Base-by-base conservation (phyloP, 2,113 vertebrate species). In the Upupa epops region DNA sequence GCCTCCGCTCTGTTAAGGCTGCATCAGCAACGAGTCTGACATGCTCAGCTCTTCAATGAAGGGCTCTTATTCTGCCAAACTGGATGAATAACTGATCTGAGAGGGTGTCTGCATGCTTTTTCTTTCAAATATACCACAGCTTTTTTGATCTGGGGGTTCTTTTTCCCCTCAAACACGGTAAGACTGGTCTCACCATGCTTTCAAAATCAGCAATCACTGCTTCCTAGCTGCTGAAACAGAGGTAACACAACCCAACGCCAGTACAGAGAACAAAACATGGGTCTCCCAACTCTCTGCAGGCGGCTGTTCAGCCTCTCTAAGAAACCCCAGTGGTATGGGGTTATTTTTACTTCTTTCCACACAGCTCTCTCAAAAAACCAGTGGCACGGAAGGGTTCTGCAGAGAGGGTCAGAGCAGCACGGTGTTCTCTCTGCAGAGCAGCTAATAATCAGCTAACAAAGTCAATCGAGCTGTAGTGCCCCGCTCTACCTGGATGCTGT, bases 401-500 rank as follows among this genome's bases (percentile, higher is more conserved):
- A 89, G 61, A 28, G 28, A 86, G 64, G 51, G 28, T 74, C 83
- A 75, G 58, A 86, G 75, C 40, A 74, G 48, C 9, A 61, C 55
- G 42, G 5, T 19, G 55, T 32, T 31, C 45, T 56, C 22, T 78
- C 22, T 31, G 60, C 80, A 74, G 7, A 79, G 22, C 66, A 83
- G 51, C n/a, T 60, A 86, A 83, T 28, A 48, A 71, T 22, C n/a
- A 34, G 26, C 37, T 76, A 76, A 56, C 82, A 90, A 58, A 25
- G 19, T 46, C 45, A 46, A 46, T 15, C 45, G 19, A 45, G 45
- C 45, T 15, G 45, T 46, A 17, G 19, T 46, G 16, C 19, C 42
- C 17, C 45, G 45, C n/a, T n/a, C n/a, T 97, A 99, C 99, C 99
- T 99, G 96, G 99, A 99, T 88, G 99, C 99, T 45, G 99, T 99